Percentiles rank a stretch among this genome's conserved stretches.
Conservation (phyloP, 2,797 vertebrate genomes). For the Anguilla obscura region DNA sequence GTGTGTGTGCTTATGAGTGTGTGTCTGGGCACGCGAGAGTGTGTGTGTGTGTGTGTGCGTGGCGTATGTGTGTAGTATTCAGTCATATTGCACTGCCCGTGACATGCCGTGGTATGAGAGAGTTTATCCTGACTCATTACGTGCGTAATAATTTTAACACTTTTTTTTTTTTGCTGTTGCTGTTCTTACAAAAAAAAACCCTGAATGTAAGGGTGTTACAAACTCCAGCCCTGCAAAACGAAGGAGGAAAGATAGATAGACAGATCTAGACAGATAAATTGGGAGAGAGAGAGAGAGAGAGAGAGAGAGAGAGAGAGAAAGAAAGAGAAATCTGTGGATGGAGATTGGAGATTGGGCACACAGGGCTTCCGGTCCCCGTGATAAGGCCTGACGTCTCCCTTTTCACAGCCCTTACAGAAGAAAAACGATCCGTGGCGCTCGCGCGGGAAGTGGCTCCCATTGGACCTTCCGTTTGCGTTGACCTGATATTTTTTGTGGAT, state of each 20-base stretch:
- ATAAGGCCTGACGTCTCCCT: conserved; percentile 35
- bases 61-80: not conserved
- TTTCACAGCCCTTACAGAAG: conserved; percentile 33
- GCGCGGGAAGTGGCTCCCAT: conserved; percentile 26
- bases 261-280: not conserved
- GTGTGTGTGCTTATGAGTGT: not conserved
- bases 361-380: conserved; percentile 18
- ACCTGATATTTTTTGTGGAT: conserved; percentile 25
- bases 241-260: not conserved
- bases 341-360: not conserved
- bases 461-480: conserved; percentile 42
- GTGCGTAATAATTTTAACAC: not conserved
- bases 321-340: conserved; percentile 7
- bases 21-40: not conserved
- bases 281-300: conserved; percentile 1
- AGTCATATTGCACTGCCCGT: not conserved
- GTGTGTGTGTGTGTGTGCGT: not conserved
- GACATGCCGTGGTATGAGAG: not conserved
- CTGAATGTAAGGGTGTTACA: conserved; percentile 16
- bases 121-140: not conserved
- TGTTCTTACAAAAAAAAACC: not conserved
- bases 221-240: conserved; percentile 15
- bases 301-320: conserved; percentile 14
- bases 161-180: not conserved
- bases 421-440: conserved; percentile 30